Evolutionary conservation across 37 sponge, comb jelly and placozoan species (phyloP).

Genomic region (Petrosia ficiformis): DNA sequence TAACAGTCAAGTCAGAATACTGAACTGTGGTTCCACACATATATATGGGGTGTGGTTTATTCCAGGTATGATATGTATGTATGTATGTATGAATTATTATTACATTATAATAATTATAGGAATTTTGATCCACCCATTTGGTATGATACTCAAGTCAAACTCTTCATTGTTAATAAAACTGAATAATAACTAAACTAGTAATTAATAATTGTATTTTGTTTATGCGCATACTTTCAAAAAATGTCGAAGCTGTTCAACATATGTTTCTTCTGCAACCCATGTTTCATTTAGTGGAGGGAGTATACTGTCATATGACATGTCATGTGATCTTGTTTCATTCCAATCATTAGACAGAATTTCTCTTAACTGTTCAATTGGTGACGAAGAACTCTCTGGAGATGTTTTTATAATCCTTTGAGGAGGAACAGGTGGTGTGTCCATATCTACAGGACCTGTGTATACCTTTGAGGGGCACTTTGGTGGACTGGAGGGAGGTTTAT

Average conservation of each 20-base stretch:
- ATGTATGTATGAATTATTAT: too few relatives aligned
- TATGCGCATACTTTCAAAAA: conserved; percentile 27
- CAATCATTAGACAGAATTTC: background rate
- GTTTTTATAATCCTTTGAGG: background rate
- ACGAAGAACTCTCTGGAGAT: background rate
- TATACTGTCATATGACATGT: background rate
- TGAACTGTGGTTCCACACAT: conserved; percentile 89
- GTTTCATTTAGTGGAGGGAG: conserved; percentile 19
- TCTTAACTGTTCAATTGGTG: background rate
- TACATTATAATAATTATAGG: too few relatives aligned
- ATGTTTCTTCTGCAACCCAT: conserved; percentile 27
- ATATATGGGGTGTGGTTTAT: conserved; percentile 95
- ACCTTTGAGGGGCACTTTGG: too few relatives aligned
- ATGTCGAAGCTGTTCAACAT: conserved; percentile 42
- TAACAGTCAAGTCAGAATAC: conserved; percentile 80
- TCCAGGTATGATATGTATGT: conserved; percentile 59
- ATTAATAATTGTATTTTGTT: background rate
- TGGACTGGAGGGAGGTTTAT: too few relatives aligned
- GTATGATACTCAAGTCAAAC: conserved; percentile 83
- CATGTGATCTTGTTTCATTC: background rate
- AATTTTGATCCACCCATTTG: conserved; percentile 89
- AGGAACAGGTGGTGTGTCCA: background rate
- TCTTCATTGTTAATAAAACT: conserved; percentile 84
- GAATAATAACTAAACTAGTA: background rate
- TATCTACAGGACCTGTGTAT: too few relatives aligned